These are phyloP conservation scores for Ammodytes marinus DNA, from an alignment of 2,113 vertebrate genomes.

Conservation along the genomic window DNA sequence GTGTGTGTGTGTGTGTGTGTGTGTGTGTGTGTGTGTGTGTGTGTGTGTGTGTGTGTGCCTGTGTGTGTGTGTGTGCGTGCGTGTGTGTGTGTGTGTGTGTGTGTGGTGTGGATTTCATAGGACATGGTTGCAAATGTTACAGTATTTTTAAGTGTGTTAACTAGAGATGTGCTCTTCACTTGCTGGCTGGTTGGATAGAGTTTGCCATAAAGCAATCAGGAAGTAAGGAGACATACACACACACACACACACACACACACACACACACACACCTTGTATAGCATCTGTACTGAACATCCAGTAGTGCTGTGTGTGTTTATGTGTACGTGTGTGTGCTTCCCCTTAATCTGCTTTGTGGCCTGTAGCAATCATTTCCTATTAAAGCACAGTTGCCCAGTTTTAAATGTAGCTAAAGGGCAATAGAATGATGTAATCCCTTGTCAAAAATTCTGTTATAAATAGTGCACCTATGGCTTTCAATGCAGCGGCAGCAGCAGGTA, in stretches of 20 bases:
- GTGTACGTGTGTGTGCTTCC: neutral
- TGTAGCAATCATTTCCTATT: neutral
- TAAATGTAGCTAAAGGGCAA: neutral
- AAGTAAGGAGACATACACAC: slow-evolving; percentile 30
- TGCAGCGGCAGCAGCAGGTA: slow-evolving; percentile 95
- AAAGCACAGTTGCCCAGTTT: neutral
- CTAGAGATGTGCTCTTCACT: slow-evolving; percentile 30
- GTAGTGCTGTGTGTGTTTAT: neutral
- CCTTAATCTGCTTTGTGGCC: neutral
- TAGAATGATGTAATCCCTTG: neutral
- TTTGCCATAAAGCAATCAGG: slow-evolving; percentile 48
- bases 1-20: neutral
- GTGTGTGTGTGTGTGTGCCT: neutral
- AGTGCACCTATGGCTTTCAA: slow-evolving; percentile 1
- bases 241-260: neutral
- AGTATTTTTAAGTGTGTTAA: slow-evolving; percentile 25
- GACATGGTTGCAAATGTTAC: neutral
- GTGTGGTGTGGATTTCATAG: no score
- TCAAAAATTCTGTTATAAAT: neutral
- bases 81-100: neutral
- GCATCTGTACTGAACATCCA: neutral
- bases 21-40: neutral
- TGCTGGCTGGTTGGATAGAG: slow-evolving; percentile 57
- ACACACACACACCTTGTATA: neutral
- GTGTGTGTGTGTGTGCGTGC: no score